Base-by-base conservation (phyloP, 2,888 invertebrate genomes). In the Pterostichus niger region DNA sequence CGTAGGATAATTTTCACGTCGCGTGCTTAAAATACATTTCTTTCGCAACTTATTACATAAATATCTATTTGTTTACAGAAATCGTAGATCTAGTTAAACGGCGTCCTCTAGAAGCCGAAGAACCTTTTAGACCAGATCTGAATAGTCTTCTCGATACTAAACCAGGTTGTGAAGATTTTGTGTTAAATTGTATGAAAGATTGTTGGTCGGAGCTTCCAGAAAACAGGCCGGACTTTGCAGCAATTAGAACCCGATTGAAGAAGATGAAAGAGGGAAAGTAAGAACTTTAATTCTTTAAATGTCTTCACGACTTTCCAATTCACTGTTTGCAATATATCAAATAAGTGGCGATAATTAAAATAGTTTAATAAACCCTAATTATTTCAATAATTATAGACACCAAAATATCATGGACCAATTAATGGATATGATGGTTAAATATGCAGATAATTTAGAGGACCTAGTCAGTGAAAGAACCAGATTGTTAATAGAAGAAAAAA, bases 391-490 rank as follows among this genome's bases (percentile, higher is more conserved):
- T 88, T 89, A 73, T 87, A 96, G 96, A 88, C 95, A 94, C 87
- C 94, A 95, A 87, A 97, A 97, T 89, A 97, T 98, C 86, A 96
- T 98, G 96, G 98, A 98, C 90, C 97, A 98, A 92, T 97, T 98
- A 97, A 97, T 98, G 95, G 95, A 96, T 87, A 97, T 98, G 96
- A 97, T 98, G 97, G 98, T 97, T 90, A 97, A 96, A 88, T 98
- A 98, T 90, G 97, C 98, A 83, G 96, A 96, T 90, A 96, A 98
- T 91, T 93, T 98, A 90, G 98, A 98, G 91, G 97, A 97, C 90
- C 93, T 98, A 91, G 98, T 98, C 88, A 95, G 93, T 87, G 97
- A 98, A 91, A 93, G 98, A 87, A 98, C 98, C 85, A 94, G 96
- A 88, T 93, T 97, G 88, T 92, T 98, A 87, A 94, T 94, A 88